phyloP scores from a whole-genome alignment of 2,797 vertebrate genomes.

The Sebastes kiyomatsui region DNA sequence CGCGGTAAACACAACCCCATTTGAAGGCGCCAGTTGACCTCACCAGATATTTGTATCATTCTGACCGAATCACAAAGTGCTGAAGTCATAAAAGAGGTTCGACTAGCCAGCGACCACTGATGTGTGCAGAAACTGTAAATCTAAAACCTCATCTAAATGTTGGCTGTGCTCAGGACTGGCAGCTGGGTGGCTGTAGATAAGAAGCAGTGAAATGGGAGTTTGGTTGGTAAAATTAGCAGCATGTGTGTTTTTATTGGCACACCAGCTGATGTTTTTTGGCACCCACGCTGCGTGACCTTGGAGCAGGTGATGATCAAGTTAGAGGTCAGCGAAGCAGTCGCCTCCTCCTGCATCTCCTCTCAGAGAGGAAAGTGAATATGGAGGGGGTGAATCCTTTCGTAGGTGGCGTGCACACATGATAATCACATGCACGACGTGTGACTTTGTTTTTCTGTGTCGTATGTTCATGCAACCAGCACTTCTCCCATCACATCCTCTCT shows the following conservation, averaged over 20 bases:
- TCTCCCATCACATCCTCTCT: slow-evolving; percentile 4
- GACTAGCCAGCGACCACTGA: background rate
- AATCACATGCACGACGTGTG: background rate
- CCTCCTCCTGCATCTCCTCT: background rate
- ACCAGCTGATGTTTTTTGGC: background rate
- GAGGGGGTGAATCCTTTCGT: background rate
- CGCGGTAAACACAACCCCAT: too few relatives aligned
- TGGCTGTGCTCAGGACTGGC: background rate
- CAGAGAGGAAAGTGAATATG: background rate
- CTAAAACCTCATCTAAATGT: background rate
- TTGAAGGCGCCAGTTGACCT: background rate
- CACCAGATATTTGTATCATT: background rate
- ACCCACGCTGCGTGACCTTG: background rate
- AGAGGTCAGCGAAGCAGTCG: slow-evolving; percentile 14
- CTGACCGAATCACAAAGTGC: background rate
- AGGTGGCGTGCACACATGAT: slow-evolving; percentile 8
- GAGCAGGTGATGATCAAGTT: slow-evolving; percentile 1
- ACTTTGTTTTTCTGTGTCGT: slow-evolving; percentile 30
- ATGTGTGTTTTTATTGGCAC: background rate
- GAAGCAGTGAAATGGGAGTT: background rate
- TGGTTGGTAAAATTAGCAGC: background rate
- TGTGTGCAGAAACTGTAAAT: background rate
- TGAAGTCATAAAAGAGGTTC: background rate
- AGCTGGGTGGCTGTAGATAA: background rate
- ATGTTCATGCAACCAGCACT: slow-evolving; percentile 40